Evolutionary conservation across 2,797 vertebrate genomes (phyloP), one percentile per base, ranked within the genome.

Genomic region (Pyrocephalus nanus): DNA sequence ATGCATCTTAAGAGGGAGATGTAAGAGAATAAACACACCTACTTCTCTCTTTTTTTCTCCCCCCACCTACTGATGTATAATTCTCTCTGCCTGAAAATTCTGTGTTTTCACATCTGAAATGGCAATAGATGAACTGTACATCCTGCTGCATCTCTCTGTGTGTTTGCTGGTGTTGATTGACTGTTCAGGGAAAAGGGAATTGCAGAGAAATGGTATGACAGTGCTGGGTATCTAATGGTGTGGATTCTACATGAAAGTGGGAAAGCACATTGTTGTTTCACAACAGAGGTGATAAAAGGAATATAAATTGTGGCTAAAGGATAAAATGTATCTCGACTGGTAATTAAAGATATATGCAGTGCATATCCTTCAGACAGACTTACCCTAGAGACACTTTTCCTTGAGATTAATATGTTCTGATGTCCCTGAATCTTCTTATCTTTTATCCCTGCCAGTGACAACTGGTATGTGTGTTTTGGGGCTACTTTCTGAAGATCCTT

Each of bases 231-330:
- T 57, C 70, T 88, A 13, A 61, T 30, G 40, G 53, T 48, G 53
- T 80, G 77, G 60, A 85, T 89, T 88, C 67, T 64, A 78, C 73
- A 70, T 82, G 58, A 73, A 88, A 93, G 76, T 45, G 53, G 32
- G 48, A 70, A 82, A 92, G 55, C 32, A 66, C 32, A 12, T 62
- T 76, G 42, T 74, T 78, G 45, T 79, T 78, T 76, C 42, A 71
- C 61, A 79, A 73, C 51, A 79, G 42, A 95, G 58, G 42, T 79
- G 83, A 82, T 92, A 75, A 82, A 93, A 90, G 53, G 62, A 90
- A 92, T 55, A 71, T 53, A 93, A 94, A 66, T 45, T 69, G 30
- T 84, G 48, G 20, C 47, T 76, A 88, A 75, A 94, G 60, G 47
- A 90, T 43, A 78, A 90, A 90, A 90, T 12, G 12, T 61, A 75